Conservation (phyloP, 2,113 vertebrate species). For the Myocastor coypus region DNA sequence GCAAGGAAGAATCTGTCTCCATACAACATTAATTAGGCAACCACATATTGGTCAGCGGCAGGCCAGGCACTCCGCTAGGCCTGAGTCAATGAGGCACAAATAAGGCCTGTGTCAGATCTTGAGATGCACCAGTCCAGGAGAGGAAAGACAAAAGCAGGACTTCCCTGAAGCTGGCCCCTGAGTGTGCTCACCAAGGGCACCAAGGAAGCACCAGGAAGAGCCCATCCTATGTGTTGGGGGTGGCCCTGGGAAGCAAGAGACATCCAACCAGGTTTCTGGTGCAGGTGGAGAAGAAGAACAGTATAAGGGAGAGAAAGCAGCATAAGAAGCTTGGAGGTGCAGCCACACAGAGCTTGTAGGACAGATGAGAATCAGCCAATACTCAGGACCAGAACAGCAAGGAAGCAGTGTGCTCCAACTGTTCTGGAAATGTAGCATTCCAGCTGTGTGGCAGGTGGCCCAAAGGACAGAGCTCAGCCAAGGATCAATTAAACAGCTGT, state of each 20-base stretch:
- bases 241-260: conserved; percentile 14
- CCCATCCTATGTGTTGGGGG: neutral
- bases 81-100: neutral
- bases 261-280: neutral
- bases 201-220: neutral
- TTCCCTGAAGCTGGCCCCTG: neutral
- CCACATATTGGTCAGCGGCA: neutral
- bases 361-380: neutral
- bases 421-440: neutral
- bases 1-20: conserved; percentile 31
- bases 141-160: neutral
- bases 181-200: neutral
- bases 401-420: neutral
- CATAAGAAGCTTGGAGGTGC: neutral
- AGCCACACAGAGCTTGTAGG: neutral
- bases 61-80: neutral
- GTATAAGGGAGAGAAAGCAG: neutral
- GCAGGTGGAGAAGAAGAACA: neutral
- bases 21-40: conserved; percentile 37
- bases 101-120: neutral
- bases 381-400: neutral
- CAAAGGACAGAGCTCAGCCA: neutral
- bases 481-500: neutral
- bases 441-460: neutral
- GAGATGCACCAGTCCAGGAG: neutral